Evolutionary conservation across 1,140 invertebrate species (phyloP), one percentile per base, ranked within the genome.

Genomic region (Oppia nitens): DNA sequence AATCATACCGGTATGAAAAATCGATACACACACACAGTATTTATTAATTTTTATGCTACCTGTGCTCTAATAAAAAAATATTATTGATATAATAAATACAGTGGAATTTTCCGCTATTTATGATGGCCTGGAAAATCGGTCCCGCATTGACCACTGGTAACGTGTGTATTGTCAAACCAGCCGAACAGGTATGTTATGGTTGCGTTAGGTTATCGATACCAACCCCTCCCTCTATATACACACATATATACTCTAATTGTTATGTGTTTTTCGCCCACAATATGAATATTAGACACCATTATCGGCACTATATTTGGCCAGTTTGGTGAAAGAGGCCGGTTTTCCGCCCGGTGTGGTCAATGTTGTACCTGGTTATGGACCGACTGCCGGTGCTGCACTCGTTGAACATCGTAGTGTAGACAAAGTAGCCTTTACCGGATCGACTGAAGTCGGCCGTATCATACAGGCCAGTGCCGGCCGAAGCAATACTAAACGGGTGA

Each of bases 391-490:
- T 48, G 59, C 32, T 14, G 17, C 62, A 17, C 26, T 62, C 3
- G 53, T 57, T n/a, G n/a, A 3, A 21, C 55, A 64, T 57, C 40
- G 27, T 6, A 20, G 28, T 53, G 80, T 92, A 49, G 78, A 82
- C 57, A 93, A 93, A 74, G 77, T 93, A 47, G 85, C 87, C 4
- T 93, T 94, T 69, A 93, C 89, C 32, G 89, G 90, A 51, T 48
- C 52, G n/a, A 59, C 59, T 3, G 62, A 83, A 81, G 78, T 78
- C 49, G 90, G 90, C 2, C 77, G 80, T 55, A 65, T 84, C 20
- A 82, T 94, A 32, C 78, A 85, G 76, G 70, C 77, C 66, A 80
- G 81, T 29, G 79, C 87, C 6, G 83, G 81, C 1, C 76, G 76
- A 45, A 80, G 76, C 28, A 71, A 93, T 40, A n/a, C n/a, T n/a